Base-by-base conservation (phyloP, 2,113 vertebrate species). In the Pao palembangensis region DNA sequence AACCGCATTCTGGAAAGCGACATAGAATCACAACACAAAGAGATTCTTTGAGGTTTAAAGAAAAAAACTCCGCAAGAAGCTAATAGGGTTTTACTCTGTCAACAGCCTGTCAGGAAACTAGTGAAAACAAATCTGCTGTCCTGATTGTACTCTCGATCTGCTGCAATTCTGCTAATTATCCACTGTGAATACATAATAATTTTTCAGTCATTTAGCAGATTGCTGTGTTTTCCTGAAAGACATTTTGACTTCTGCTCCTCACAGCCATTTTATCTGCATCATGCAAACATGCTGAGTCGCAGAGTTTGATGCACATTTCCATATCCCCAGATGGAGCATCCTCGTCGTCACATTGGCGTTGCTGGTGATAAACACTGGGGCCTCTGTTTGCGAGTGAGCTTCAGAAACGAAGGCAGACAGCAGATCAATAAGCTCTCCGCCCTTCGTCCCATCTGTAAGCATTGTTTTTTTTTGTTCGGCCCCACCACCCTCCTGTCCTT, bases 401-500 rank as follows among this genome's bases (percentile, higher is more conserved):
- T 83, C 73, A 76, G 75, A 85, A 75, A 69, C 62, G 61, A 54
- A 80, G 74, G 69, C 52, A 38, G 88, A 82, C 80, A 78, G 69
- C 21, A 65, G 81, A 86, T 87, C 85, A 72, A 88, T 87, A 87
- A 57, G 60, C 73, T 75, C 61, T 62, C 58, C 80, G 53, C 72
- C 73, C 67, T 70, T 61, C 46, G 34, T 64, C 64, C 79, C 73
- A 75, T 85, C 75, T 82, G 67, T 44, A 74, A 55, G 67, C 82
- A 73, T 73, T 58, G 60, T 81, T 82, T 83, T 76, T 53, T 70
- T 57, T 68, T 66, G 55, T 70, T 69, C 28, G 55, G 21, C 15
- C 48, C 46, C 53, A 16, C 63, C 53, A n/a, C 1, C 59, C 48
- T 52, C 51, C 12, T 55, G 23, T 46, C n/a, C 15, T 38, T 13